Percentiles rank a stretch among this genome's conserved stretches.
These are phyloP conservation scores for Ursus arctos DNA, from an alignment of 2,113 vertebrate species.

Conservation along the genomic window DNA sequence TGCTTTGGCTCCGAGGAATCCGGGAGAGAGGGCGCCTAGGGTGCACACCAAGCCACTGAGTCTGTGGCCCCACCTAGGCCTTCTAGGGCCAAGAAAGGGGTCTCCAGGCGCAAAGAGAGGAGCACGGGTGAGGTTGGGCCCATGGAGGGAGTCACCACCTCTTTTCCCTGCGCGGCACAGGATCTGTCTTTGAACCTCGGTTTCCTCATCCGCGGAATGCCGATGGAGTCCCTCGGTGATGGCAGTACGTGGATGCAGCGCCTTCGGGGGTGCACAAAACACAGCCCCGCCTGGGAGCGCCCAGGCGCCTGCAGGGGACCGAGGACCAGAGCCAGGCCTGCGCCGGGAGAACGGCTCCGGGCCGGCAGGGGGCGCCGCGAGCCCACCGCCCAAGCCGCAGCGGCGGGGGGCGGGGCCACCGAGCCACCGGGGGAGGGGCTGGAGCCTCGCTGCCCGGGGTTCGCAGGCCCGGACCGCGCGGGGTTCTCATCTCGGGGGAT, in stretches of 20 bases:
- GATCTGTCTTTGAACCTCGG: neutral
- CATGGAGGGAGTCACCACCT: neutral
- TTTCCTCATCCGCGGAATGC: neutral
- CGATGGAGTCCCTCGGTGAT: neutral
- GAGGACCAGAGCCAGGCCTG: neutral
- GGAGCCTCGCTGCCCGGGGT: rapidly evolving
- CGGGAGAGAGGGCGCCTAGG: neutral
- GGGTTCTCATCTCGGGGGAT: too few relatives aligned
- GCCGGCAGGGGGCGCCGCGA: constrained; percentile 61
- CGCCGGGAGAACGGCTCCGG: neutral
- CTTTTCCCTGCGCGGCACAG: neutral
- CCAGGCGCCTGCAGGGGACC: neutral
- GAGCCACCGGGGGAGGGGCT: rapidly evolving
- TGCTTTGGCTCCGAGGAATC: neutral
- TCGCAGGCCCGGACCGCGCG: rapidly evolving
- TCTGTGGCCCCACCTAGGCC: neutral
- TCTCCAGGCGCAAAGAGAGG: neutral
- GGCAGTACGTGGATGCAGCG: neutral
- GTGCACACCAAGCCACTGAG: neutral
- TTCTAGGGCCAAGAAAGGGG: neutral
- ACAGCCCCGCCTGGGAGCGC: neutral
- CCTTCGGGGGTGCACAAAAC: neutral
- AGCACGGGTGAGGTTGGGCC: neutral
- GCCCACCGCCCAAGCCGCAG: rapidly evolving
- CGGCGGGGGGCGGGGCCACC: rapidly evolving